Evolutionary conservation across 2,797 vertebrate genomes (phyloP), one percentile per base, ranked within the genome.

Genomic region (Limosa lapponica): DNA sequence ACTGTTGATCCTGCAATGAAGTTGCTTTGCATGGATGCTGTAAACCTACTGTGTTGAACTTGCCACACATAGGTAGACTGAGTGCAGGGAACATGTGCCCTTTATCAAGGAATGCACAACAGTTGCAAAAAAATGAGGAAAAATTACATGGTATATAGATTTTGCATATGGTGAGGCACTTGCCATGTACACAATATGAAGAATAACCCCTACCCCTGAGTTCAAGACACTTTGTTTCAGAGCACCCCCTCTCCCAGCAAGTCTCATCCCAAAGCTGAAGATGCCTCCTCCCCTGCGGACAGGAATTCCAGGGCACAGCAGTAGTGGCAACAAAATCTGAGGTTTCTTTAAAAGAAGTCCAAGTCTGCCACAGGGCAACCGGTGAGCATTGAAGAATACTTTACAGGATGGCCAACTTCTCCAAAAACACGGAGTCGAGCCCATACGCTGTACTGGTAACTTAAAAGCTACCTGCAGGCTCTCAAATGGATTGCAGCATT

Each of bases 281-380:
- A 65, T 7, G 1, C 16, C 48, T 72, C 36, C 20, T 79, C 8
- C 15, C 49, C 8, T 0, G 1, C 1, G 2, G 55, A 37, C 0
- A 41, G 19, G 66, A 86, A 65, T 36, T 13, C 39, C 28, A 69
- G 8, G 32, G 16, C 15, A 62, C 13, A 69, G 10, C 16, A 89
- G 27, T 73, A 71, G 14, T 2, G 12, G 43, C 36, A 87, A 61
- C 30, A 89, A 73, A 71, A 58, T 48, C 23, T n/a, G 34, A 85
- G 10, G 11, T 37, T 84, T 34, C 6, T 39, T 85, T 61, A n/a
- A 89, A 89, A 78, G 37, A 83, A 67, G 8, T 4, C 16, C 15
- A 51, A 13, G 2, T 43, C 19, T 69, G 11, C 55, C 28, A 44
- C 48, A 64, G 24, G 24, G 10, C 43, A 86, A 43, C 12, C 4